Percentiles rank a stretch among this genome's conserved stretches.
phyloP scores from a whole-genome alignment of 2,888 invertebrate genomes.

The Bunonema sp. region DNA sequence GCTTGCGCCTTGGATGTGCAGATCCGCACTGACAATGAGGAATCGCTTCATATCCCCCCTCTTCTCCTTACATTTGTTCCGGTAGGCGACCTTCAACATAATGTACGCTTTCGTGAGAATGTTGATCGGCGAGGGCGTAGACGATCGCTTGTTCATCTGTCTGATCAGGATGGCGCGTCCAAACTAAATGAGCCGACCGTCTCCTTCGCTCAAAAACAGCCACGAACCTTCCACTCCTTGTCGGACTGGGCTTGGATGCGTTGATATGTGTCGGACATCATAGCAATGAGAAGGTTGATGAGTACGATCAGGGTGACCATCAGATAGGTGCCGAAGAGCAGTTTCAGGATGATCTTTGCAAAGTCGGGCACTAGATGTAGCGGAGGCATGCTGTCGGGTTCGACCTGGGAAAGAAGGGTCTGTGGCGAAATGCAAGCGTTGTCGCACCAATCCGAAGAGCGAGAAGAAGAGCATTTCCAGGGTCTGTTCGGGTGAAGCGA shows the following conservation, averaged over 20 bases:
- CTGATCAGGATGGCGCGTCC: slow-evolving; percentile 91
- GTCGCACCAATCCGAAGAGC: slow-evolving; percentile 23
- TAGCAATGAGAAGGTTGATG: slow-evolving; percentile 95
- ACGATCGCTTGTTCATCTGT: slow-evolving; percentile 90
- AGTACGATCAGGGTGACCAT: slow-evolving; percentile 81
- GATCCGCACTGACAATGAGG: slow-evolving; percentile 31
- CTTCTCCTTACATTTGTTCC: slow-evolving; percentile 31
- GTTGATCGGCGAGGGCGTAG: slow-evolving; percentile 91
- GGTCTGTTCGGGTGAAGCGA: slow-evolving; percentile 55
- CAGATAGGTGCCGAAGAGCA: slow-evolving; percentile 85
- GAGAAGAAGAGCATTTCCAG: slow-evolving; percentile 81
- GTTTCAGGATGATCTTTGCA: slow-evolving; percentile 46
- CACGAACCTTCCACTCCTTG: slow-evolving; percentile 99
- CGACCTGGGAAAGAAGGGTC: slow-evolving; percentile 56
- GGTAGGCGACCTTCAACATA: slow-evolving; percentile 38
- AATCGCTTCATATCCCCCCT: neutral
- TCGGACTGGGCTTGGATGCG: slow-evolving; percentile 85
- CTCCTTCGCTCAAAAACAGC: too few species aligned
- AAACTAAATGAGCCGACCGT: too few species aligned
- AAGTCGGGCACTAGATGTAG: slow-evolving; percentile 47
- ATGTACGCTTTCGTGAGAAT: slow-evolving; percentile 62
- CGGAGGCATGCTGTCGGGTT: slow-evolving; percentile 52
- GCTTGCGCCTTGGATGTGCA: slow-evolving; percentile 42
- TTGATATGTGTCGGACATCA: slow-evolving; percentile 99
- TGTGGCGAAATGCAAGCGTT: slow-evolving; percentile 61